phyloP scores from a whole-genome alignment of 2,797 vertebrate genomes.

The Neopelma chrysocephalum region DNA sequence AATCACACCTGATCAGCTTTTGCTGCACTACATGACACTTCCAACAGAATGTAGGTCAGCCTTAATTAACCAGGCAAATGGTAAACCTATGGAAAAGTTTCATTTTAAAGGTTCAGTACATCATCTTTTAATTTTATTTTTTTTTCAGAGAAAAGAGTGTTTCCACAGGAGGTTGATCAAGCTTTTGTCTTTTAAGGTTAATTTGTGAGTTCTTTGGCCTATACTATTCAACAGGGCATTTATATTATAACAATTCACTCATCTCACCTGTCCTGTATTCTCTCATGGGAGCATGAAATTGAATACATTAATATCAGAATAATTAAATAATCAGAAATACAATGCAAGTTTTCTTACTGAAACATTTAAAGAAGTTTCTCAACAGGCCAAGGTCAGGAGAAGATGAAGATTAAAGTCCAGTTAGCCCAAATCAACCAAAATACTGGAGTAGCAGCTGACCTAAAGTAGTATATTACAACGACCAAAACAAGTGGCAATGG shows the following conservation, averaged over 20 bases:
- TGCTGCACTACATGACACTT: background rate
- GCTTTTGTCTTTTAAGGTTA: background rate
- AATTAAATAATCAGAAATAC: background rate
- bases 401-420: background rate
- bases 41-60: background rate
- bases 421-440: constrained; percentile 36
- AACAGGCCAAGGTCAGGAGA: background rate
- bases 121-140: background rate
- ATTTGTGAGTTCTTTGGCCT: background rate
- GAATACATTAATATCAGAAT: background rate
- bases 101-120: background rate
- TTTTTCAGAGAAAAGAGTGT: background rate
- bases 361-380: background rate
- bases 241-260: background rate
- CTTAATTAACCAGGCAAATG: background rate
- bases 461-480: background rate
- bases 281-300: background rate
- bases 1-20: background rate
- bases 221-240: background rate
- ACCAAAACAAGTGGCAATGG: background rate
- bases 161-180: background rate
- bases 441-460: background rate
- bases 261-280: background rate
- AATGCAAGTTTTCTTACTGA: background rate
- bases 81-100: background rate